Evolutionary conservation across 2,888 invertebrate genomes (phyloP), one percentile per base, ranked within the genome.

Genomic region (Macrosoma leucophasiata): DNA sequence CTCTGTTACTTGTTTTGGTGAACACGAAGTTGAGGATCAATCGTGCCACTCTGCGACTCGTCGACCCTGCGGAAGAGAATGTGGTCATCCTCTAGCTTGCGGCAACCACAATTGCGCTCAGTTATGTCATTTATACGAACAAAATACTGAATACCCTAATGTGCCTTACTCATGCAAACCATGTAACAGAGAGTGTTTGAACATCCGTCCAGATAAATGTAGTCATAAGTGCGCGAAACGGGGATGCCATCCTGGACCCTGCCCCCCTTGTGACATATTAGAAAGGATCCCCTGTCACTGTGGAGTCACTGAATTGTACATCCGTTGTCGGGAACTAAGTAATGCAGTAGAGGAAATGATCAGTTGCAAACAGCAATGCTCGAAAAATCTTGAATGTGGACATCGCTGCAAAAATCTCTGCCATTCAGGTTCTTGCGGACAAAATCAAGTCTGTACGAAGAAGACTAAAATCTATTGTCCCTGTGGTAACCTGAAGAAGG

Each of bases 341-440:
- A 62, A 72, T 2, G 78, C 87, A n/a, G 67, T 70, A 0, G 74
- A 73, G 8, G 84, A 85, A 26, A 69, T 67, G 28, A 58, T 86
- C 13, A 87, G 87, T 34, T 97, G 97, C 63, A 91, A 92, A 20
- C 93, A 94, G 63, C 93, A 92, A 43, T 97, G 97, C 59, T 91
- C 95, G 0, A 93, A 91, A 77, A 90, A 95, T 90, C 89, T 93
- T 62, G 67, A 88, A 4, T 97, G 97, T 72, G 93, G 94, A 0
- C 97, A 97, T 72, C 89, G 93, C 4, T 95, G 95, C 62, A 77
- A 86, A 18, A 78, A 88, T 4, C 81, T 85, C 22, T 95, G 95
- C 51, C 95, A 95, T 60, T 75, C 89, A 0, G 93, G 92, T 0
- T 54, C 66, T 0, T 96, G 95, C 58, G 86, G 87, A 1, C 85